Base-by-base conservation (phyloP, 2,888 invertebrate species). In the Fragum fragum region DNA sequence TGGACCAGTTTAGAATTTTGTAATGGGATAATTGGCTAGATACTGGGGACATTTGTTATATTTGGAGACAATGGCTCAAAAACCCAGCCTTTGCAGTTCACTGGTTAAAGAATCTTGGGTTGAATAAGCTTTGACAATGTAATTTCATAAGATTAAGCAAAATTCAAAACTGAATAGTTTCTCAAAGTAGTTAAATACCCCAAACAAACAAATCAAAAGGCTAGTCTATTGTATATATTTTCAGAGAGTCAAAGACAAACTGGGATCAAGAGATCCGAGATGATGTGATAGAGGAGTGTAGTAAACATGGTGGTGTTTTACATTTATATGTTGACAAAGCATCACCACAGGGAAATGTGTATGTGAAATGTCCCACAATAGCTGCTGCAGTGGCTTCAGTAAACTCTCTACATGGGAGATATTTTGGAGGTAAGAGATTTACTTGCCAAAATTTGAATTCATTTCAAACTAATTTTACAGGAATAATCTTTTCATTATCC, bases 241-340 rank as follows among this genome's bases (percentile, higher is more conserved):
- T 88, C 95, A 96, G 97, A 94, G 97, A 95, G 96, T 95, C 96
- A 0, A 97, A 97, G 95, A 96, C 97, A 9, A 97, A 95, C 90
- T 99, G 98, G 98, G 98, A 98, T 92, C 96, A 96, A 57, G 99
- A 99, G 95, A 98, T 99, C 87, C 96, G 97, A 63, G 99, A 99
- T 93, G 99, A 99, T 95, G 99, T 99, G 0, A 97, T 99, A 87
- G 98, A 99, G 93, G 99, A 99, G 95, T 99, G 99, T 94, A 97
- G 97, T 93, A 98, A 99, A 94, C 99, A 99, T 92, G 99, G 99
- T 11, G 99, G 99, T 5, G 98, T 98, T 0, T 94, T 99, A 57
- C 99, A 99, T 93, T 97, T 99, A 29, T 99, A 97, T 93, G 98
- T 99, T 7, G 99, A 99, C 94, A 97, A 97, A 94, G 97, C 97